Evolutionary conservation across 2,113 vertebrate genomes (phyloP), one percentile per base, ranked within the genome.

Genomic region (Calyptommatus sinebrachiatus): DNA sequence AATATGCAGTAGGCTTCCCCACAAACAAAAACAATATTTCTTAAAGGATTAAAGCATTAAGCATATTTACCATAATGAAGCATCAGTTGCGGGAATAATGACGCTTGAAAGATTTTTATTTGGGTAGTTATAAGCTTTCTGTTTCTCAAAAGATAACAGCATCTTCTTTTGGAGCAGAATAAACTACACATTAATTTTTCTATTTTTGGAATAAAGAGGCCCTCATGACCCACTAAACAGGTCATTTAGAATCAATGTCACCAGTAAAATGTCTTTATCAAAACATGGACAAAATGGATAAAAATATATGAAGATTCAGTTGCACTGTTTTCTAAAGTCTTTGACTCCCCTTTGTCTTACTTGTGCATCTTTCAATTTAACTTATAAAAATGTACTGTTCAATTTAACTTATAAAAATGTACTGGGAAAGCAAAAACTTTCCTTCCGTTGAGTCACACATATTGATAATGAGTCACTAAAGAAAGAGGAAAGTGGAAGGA

Each of bases 1-100:
- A 65, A 9, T 10, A 18, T 61, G 41, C 12, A 0, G 14, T 77
- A 28, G 28, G 70, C 0, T 79, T 67, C 70, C 46, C 80, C 69
- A 78, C 22, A 10, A 28, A 83, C 46, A 41, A 70, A 53, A 68
- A 71, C 83, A 73, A 79, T 28, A 8, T 57, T 89, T 89, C 26
- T 85, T 79, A 65, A 80, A 87, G 69, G 76, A 83, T 84, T 83
- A 85, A 84, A 82, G 41, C 31, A 18, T 74, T 72, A 62, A 86
- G 35, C 1, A 28, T 50, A 35, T 86, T 88, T 84, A 60, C 76
- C 0, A 1, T 78, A 80, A 85, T 66, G 81, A 88, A 71, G 8
- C 22, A 22, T 84, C 66, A 84, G 1, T 74, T 85, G 31, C 50
- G 87, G n/a, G 76, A 84, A 91, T 80, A 88, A 86, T 26, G 20